Evolutionary conservation across 2,797 vertebrate species (phyloP).

Genomic region (Enteromius thamalakanensis): DNA sequence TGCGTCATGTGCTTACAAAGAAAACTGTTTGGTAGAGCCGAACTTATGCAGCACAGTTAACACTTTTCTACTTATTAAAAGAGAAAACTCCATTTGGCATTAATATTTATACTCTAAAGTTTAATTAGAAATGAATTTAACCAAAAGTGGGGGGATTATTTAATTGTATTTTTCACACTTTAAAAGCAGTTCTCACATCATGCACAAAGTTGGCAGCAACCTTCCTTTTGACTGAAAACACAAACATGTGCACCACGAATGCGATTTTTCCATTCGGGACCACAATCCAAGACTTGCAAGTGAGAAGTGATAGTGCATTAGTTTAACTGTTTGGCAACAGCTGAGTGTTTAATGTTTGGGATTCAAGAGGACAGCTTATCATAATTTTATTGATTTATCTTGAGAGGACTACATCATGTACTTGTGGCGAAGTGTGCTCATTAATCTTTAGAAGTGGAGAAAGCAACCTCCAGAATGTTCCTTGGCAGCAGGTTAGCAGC

Average conservation of each 20-base stretch:
- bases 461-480: conserved; percentile 48
- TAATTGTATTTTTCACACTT: conserved; percentile 39
- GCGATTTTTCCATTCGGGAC: conserved; percentile 54
- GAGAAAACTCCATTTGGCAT: background rate
- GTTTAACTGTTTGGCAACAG: conserved; percentile 58
- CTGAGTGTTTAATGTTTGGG: conserved; percentile 55
- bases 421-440: conserved; percentile 39
- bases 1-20: background rate
- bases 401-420: conserved; percentile 50
- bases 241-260: conserved; percentile 64
- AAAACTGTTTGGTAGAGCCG: background rate
- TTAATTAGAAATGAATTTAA: background rate
- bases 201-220: conserved; percentile 38
- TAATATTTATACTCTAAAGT: background rate
- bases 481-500: conserved; percentile 40
- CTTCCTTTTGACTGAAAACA: conserved; percentile 55
- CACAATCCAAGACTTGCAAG: conserved; percentile 46
- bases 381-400: conserved; percentile 57
- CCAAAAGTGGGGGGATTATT: background rate
- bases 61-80: conserved; percentile 1
- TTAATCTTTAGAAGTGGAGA: conserved; percentile 53
- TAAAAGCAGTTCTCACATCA: conserved; percentile 44
- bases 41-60: background rate
- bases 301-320: conserved; percentile 52
- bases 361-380: conserved; percentile 52